These are phyloP conservation scores for Melanotaenia maccullochi DNA, from an alignment of 2,797 vertebrate genomes.

Conservation along the genomic window DNA sequence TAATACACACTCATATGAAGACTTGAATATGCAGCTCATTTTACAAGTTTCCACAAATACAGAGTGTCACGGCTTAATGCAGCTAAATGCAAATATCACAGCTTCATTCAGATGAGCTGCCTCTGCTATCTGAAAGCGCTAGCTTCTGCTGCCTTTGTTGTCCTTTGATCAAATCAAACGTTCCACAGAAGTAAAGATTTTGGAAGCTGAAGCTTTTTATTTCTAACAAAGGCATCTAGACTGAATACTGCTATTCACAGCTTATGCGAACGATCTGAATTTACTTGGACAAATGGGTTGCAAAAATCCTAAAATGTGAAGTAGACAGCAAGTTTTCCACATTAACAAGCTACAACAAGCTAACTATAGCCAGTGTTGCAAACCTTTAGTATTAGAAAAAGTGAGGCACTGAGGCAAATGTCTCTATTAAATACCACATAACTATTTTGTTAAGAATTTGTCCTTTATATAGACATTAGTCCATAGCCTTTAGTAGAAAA, in stretches of 20 bases:
- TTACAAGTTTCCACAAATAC: slow-evolving; percentile 56
- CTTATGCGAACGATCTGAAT: not conserved
- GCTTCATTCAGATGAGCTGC: slow-evolving; percentile 15
- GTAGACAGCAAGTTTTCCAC: too few relatives aligned
- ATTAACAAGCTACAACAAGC: too few relatives aligned
- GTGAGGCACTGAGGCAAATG: too few relatives aligned
- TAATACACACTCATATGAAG: slow-evolving; percentile 29
- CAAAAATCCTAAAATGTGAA: not conserved
- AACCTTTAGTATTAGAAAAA: too few relatives aligned
- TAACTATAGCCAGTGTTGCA: too few relatives aligned
- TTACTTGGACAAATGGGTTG: not conserved
- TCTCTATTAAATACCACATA: not conserved
- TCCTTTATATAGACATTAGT: too few relatives aligned
- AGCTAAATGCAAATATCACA: slow-evolving; percentile 26
- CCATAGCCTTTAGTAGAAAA: too few relatives aligned
- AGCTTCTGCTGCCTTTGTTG: slow-evolving; percentile 41
- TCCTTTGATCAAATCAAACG: slow-evolving; percentile 25
- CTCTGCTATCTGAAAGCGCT: slow-evolving; percentile 2
- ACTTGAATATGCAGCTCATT: slow-evolving; percentile 42
- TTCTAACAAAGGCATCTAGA: slow-evolving; percentile 5
- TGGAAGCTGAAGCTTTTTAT: not conserved
- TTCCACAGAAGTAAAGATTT: slow-evolving; percentile 14
- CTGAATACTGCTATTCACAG: not conserved
- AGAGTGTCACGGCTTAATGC: slow-evolving; percentile 23
- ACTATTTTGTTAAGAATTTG: too few relatives aligned